Conservation (phyloP, 2,888 invertebrate species). For the Sclerodermus sp. region DNA sequence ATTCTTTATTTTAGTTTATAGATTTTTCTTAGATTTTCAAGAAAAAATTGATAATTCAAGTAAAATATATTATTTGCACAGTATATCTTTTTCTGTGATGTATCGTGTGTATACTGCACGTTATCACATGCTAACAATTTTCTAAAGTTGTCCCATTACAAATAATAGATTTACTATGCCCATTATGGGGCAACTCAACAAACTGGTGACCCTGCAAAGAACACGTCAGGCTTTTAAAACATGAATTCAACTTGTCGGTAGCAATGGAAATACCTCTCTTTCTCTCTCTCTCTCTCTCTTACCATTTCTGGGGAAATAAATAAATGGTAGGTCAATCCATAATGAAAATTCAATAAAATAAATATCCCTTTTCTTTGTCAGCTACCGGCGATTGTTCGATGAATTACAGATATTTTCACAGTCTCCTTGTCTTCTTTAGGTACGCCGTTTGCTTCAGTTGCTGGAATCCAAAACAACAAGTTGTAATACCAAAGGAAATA, state of each 20-base stretch:
- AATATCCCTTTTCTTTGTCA: no score
- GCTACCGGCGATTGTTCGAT: constrained; percentile 17
- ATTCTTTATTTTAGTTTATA: no score
- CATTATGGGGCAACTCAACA: constrained; percentile 47
- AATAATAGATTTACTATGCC: constrained; percentile 46
- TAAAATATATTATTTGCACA: no score
- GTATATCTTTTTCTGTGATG: constrained; percentile 13
- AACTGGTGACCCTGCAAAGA: constrained; percentile 40
- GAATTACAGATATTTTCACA: constrained; percentile 18
- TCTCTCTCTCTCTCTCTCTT: constrained; percentile 9
- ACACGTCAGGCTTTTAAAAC: not conserved
- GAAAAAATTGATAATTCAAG: no score
- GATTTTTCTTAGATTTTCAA: no score
- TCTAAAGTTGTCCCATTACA: constrained; percentile 40
- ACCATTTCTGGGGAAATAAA: constrained; percentile 44
- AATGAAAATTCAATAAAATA: no score
- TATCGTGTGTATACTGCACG: constrained; percentile 17
- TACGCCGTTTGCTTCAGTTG: no score
- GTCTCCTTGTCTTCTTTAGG: no score
- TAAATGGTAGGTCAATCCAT: constrained; percentile 37
- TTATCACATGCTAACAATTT: constrained; percentile 43
- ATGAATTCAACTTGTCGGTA: no score
- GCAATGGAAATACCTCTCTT: not conserved
- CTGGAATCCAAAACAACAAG: constrained; percentile 2
- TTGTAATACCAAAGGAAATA: not conserved